Base-by-base conservation (phyloP, 1,140 invertebrate species). In the Hestina assimilis region DNA sequence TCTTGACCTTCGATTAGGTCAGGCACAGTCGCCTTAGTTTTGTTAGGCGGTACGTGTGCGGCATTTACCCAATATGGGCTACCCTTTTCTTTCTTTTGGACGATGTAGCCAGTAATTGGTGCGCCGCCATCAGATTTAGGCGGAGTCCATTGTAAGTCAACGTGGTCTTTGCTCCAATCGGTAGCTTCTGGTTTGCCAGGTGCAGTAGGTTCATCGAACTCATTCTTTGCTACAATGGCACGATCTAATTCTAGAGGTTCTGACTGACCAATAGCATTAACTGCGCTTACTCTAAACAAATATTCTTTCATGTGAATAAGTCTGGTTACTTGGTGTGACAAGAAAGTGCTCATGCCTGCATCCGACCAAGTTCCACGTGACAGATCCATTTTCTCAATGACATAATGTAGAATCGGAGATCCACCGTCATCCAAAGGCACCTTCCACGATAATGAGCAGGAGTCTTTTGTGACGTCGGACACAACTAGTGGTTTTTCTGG, bases 381-480 rank as follows among this genome's bases (percentile, higher is more conserved):
- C 0, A 97, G 91, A 74, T 99, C 98, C 96, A 98, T 98, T 89
- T 99, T 99, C 81, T 99, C 98, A 52, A 99, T 92, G 21, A 99
- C 90, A 74, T 99, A 99, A 80, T 98, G 97, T n/a, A 97, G 88
- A 72, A 98, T 98, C 8, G 97, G 96, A 47, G 94, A 95, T 24
- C 97, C 97, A 59, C 97, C 97, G 83, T 97, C 96, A 74, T 97
- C 96, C 35, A 93, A 89, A 19, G 97, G 95, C 59, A 93, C 81
- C 72, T 93, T 93, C 96, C 96, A 97, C 23, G 93, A 89, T 19
- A 99, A 81, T 31, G 94, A 93, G 59, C 96, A 96, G 65, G 95
- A 95, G 70, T 99, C 96, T 75, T 97, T 97, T 0, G 95, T 97
- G 8, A 99, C 92, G 66, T 95, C 94, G 24, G 91, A 92, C 3